phyloP scores from a whole-genome alignment of 2,797 vertebrate genomes.

The Stomatorhinus walkeri region DNA sequence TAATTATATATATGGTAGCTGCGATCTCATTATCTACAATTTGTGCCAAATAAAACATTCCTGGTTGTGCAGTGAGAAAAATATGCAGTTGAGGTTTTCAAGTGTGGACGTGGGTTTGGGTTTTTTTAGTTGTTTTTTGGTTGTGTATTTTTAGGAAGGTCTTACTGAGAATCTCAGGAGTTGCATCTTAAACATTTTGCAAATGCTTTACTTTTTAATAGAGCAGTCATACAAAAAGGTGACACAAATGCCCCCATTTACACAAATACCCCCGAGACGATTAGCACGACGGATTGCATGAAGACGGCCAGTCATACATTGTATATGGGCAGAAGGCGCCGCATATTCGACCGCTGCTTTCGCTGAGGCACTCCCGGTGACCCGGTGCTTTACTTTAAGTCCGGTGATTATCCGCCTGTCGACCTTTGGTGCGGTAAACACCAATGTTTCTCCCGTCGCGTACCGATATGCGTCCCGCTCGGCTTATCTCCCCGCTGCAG shows the following conservation, averaged over 20 bases:
- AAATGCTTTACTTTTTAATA: neutral
- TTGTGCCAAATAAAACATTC: neutral
- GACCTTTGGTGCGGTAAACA: neutral
- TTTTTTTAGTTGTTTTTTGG: neutral
- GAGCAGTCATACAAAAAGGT: neutral
- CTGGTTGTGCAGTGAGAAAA: neutral
- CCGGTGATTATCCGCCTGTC: neutral
- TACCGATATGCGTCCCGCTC: neutral
- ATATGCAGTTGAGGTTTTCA: neutral
- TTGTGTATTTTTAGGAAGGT: neutral
- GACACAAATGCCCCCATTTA: neutral
- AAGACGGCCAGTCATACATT: neutral
- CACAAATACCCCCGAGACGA: neutral
- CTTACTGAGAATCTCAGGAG: neutral
- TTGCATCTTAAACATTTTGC: neutral
- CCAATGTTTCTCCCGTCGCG: neutral
- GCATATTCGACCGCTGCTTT: neutral
- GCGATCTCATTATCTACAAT: neutral
- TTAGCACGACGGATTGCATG: neutral
- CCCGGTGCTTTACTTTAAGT: neutral
- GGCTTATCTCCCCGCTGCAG: neutral
- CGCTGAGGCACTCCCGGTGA: neutral
- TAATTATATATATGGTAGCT: neutral
- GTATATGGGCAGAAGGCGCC: neutral
- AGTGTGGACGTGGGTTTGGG: neutral